Base-by-base conservation (phyloP, 1,140 invertebrate species). In the Eumaeus atala region DNA sequence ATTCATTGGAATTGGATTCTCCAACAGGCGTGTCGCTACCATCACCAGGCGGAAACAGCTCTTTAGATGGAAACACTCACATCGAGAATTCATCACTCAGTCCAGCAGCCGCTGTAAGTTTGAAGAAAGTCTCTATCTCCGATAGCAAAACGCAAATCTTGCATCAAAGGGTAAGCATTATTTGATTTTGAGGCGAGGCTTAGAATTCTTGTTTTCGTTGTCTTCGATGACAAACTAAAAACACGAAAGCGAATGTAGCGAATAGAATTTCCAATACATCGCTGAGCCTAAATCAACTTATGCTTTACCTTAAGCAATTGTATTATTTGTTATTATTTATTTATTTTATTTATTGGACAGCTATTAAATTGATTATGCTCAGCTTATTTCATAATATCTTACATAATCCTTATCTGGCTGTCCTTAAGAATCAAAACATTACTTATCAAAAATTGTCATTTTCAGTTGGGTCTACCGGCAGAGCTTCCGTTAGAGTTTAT, bases 401-500 rank as follows among this genome's bases (percentile, higher is more conserved):
- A 44, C 44, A 54, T 50, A 52, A 57, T 18, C 48, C 51, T 34
- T 59, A 62, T 51, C 37, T 64, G 51, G 66, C 66, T 68, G 61
- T 64, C 56, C 59, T 64, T 33, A 33, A 17, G 47, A 50, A 16
- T 51, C 53, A 56, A 55, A 60, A 37, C 37, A 21, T 48, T 18
- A 53, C 49, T 63, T 60, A 66, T 48, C 52, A 51, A 33, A 35
- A 56, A 73, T 68, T 59, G 67, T 77, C 81, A 66, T 69, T 90
- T 90, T 64, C 88, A 96, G 95, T 88, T 97, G 84, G 95, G 95
- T 59, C 83, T 97, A 33, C 95, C 96, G 9, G 92, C 92, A 48
- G 95, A 96, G 75, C 91, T 95, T 11, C 94, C 95, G 49, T 84
- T 99, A 51, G 98, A 99, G 88, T 97, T 98, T 76, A 97, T 99